Evolutionary conservation across 2,888 invertebrate species (phyloP).

Genomic region (Candidula unifasciata): DNA sequence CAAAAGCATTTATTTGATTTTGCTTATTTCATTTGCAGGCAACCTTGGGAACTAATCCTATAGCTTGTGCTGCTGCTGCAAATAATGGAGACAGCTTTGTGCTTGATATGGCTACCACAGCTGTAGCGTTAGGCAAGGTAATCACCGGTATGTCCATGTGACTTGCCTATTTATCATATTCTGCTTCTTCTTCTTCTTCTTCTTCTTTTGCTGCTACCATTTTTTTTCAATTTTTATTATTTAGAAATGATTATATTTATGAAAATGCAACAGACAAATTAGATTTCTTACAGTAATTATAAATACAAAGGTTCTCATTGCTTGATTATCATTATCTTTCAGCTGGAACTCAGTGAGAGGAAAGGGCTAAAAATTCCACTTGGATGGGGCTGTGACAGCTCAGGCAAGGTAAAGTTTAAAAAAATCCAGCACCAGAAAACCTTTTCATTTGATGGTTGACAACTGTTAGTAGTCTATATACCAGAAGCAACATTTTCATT

Average conservation of each 20-base stretch:
- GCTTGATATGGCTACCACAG: constrained; percentile 96
- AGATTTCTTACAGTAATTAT: too few relatives aligned
- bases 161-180: too few relatives aligned
- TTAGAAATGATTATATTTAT: too few relatives aligned
- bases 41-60: constrained; percentile 91
- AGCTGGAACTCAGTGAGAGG: constrained; percentile 90
- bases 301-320: too few relatives aligned
- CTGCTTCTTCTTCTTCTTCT: too few relatives aligned
- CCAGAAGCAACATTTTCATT: too few relatives aligned
- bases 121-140: constrained; percentile 92
- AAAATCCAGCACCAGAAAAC: not conserved
- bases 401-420: constrained; percentile 79
- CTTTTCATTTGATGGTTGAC: not conserved
- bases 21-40: constrained; percentile 17
- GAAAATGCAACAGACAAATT: too few relatives aligned
- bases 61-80: constrained; percentile 87
- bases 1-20: not conserved
- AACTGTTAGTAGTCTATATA: not conserved
- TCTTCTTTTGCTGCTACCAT: too few relatives aligned
- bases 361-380: constrained; percentile 87
- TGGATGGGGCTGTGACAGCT: constrained; percentile 89
- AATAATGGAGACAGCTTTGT: constrained; percentile 87
- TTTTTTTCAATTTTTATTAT: too few relatives aligned
- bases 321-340: not conserved
- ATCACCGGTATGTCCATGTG: too few relatives aligned